These are phyloP conservation scores for Cossypha niveicapilla DNA, from an alignment of 2,797 vertebrate species.

Conservation along the genomic window DNA sequence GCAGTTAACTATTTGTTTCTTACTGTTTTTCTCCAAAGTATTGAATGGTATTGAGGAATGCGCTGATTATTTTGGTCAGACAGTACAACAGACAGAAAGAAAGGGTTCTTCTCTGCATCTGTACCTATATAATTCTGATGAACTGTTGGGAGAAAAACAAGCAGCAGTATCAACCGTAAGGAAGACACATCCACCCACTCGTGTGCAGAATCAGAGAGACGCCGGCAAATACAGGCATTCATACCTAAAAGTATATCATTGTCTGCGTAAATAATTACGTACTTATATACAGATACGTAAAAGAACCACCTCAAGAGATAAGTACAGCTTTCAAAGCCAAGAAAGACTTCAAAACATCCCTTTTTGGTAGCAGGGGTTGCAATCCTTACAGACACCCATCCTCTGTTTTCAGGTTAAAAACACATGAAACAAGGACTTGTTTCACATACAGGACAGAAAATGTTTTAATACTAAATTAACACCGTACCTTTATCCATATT, in stretches of 20 bases:
- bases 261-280: background rate
- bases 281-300: background rate
- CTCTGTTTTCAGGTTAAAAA: background rate
- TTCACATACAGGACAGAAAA: background rate
- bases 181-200: background rate
- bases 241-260: background rate
- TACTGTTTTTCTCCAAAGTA: conserved; percentile 96
- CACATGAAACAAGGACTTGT: background rate
- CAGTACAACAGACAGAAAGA: conserved; percentile 95
- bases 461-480: background rate
- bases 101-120: conserved; percentile 94
- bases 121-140: conserved; percentile 97
- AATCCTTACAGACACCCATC: background rate
- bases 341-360: background rate
- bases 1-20: conserved; percentile 58
- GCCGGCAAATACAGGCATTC: background rate
- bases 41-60: conserved; percentile 94
- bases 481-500: background rate
- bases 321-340: background rate
- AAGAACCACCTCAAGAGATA: rapidly evolving
- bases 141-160: conserved; percentile 76
- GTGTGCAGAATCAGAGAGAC: background rate
- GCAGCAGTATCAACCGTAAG: background rate
- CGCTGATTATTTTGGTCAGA: conserved; percentile 98
- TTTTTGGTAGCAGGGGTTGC: background rate